phyloP scores from a whole-genome alignment of 2,888 invertebrate genomes.

The Shargacucullia verbasci region DNA sequence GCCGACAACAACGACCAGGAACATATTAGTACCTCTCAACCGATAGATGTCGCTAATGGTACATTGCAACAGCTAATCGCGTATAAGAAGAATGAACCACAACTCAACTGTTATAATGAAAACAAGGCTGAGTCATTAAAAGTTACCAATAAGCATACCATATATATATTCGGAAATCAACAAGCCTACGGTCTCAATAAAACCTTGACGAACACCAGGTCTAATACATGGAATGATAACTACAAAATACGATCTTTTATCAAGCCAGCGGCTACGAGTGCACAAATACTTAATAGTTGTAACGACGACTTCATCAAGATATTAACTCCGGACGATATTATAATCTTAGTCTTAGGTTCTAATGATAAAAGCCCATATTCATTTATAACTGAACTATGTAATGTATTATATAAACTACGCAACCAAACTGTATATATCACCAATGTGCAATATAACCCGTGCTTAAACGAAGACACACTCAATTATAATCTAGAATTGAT shows the following conservation, averaged over 20 bases:
- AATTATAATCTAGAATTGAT: constrained; percentile 9
- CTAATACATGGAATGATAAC: constrained; percentile 1
- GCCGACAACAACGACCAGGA: too few species aligned
- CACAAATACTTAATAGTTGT: not conserved
- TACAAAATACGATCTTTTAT: constrained; percentile 1
- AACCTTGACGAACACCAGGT: not conserved
- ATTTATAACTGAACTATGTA: constrained; percentile 7
- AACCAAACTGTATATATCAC: constrained; percentile 1
- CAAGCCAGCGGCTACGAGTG: constrained; percentile 6
- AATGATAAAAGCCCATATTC: constrained; percentile 2
- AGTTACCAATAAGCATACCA: too few species aligned
- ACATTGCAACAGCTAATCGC: too few species aligned
- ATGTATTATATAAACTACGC: constrained; percentile 3
- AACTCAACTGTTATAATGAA: too few species aligned
- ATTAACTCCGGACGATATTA: constrained; percentile 1
- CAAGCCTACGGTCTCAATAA: too few species aligned
- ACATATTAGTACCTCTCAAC: too few species aligned
- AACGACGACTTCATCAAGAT: constrained; percentile 1
- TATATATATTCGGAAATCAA: too few species aligned
- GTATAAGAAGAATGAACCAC: too few species aligned
- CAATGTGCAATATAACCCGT: not conserved
- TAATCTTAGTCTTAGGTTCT: constrained; percentile 3
- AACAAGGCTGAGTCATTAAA: too few species aligned
- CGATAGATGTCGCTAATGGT: too few species aligned
- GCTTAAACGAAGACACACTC: not conserved